phyloP scores from a whole-genome alignment of 1,140 invertebrate genomes.

The Probaryconus sp. region DNA sequence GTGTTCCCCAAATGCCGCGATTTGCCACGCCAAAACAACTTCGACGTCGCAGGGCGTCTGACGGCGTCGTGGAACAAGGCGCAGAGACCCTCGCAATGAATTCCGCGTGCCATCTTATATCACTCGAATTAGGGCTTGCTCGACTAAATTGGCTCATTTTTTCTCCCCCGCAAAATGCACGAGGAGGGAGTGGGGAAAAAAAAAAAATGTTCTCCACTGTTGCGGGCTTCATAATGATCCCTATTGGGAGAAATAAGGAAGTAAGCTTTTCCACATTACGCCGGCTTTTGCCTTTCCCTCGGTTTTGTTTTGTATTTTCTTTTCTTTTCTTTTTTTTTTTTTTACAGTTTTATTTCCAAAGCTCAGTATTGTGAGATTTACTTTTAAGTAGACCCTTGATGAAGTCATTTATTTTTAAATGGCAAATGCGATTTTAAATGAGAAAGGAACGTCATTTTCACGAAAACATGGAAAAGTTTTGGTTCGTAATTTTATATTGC shows the following conservation, averaged over 20 bases:
- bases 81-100: too few species aligned
- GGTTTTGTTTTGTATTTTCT: conserved; percentile 31
- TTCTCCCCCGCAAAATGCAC: conserved; percentile 2
- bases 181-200: too few species aligned
- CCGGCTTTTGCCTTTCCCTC: not conserved
- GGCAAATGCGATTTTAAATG: too few species aligned
- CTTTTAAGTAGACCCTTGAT: too few species aligned
- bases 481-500: too few species aligned
- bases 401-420: too few species aligned
- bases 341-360: too few species aligned
- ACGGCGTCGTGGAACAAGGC: too few species aligned
- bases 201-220: not conserved
- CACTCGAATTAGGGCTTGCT: conserved; percentile 22
- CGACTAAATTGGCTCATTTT: conserved; percentile 33
- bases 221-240: conserved; percentile 26
- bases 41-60: not conserved
- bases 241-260: conserved; percentile 26
- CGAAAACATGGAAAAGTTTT: too few species aligned
- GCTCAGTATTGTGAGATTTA: too few species aligned
- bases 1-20: conserved; percentile 7
- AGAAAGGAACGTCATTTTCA: too few species aligned
- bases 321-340: too few species aligned
- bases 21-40: conserved; percentile 14
- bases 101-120: not conserved
- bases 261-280: conserved; percentile 6